Conservation (phyloP, 2,797 vertebrate genomes). For the Huso huso region DNA sequence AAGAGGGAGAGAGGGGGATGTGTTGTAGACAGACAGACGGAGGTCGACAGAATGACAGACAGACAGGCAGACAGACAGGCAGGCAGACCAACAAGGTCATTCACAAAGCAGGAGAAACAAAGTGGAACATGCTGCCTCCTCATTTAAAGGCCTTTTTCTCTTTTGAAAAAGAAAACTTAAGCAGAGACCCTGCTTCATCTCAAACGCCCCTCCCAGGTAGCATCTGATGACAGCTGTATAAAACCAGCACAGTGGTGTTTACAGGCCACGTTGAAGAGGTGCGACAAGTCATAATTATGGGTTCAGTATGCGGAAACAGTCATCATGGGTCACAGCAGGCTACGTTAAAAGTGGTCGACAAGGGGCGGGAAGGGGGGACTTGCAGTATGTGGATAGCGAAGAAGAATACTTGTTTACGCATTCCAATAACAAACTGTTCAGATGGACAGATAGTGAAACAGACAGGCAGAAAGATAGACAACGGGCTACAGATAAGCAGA, state of each 20-base stretch:
- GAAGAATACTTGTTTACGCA: constrained; percentile 18
- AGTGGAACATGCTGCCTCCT: no score
- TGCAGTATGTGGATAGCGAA: constrained; percentile 70
- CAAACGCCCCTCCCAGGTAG: constrained; percentile 85
- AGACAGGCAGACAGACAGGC: not conserved
- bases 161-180: no score
- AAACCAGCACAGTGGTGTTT: constrained; percentile 24
- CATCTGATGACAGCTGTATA: constrained; percentile 69
- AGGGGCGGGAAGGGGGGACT: not conserved
- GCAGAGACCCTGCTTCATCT: constrained; percentile 45
- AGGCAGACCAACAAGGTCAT: not conserved
- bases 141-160: no score
- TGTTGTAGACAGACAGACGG: no score
- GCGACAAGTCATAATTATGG: no score
- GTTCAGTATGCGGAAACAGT: constrained; percentile 28
- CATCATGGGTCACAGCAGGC: constrained; percentile 32
- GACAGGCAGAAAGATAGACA: not conserved
- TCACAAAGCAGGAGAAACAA: no score
- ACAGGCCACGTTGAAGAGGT: no score
- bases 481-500: not conserved
- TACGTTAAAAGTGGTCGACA: no score
- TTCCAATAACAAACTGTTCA: not conserved
- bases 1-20: no score
- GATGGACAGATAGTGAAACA: not conserved
- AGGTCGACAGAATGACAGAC: no score